A percentile compares a stretch with the other conserved stretches of the same genome.
These are phyloP conservation scores for Phoenicopterus ruber DNA, from an alignment of 2,113 vertebrate species.

Conservation along the genomic window DNA sequence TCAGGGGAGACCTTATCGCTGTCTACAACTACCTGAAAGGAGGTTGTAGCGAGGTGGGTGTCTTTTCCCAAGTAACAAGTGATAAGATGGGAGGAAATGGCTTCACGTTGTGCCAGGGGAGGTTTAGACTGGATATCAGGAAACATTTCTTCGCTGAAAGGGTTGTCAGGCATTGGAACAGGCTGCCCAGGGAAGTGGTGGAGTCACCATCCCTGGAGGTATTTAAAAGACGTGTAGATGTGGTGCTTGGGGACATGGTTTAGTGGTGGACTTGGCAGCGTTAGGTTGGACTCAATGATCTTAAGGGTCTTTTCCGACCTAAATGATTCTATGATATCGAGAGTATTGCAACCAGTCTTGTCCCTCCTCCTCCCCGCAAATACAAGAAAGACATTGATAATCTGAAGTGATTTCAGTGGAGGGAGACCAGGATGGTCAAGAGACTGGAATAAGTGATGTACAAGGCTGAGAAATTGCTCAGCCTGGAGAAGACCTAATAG, in stretches of 20 bases:
- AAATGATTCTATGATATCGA: neutral
- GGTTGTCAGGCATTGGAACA: neutral
- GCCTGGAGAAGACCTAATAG: neutral
- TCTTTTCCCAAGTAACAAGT: neutral
- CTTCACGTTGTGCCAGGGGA: neutral
- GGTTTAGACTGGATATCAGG: neutral
- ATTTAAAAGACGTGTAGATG: neutral
- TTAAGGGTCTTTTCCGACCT: neutral
- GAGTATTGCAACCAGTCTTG: neutral
- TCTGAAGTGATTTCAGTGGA: neutral
- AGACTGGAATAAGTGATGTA: neutral
- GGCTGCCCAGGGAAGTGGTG: neutral
- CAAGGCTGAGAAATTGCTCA: neutral
- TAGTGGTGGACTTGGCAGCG: neutral
- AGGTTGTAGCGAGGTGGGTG: neutral
- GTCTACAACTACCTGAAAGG: neutral
- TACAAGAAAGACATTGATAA: neutral
- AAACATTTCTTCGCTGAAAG: neutral
- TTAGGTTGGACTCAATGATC: neutral
- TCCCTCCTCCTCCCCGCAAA: neutral
- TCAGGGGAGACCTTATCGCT: fast-evolving
- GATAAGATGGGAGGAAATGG: neutral
- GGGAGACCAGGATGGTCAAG: neutral
- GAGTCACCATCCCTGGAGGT: neutral
- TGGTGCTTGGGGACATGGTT: neutral